phyloP scores from a whole-genome alignment of 2,797 vertebrate species.

The Acipenser transmontanus region DNA sequence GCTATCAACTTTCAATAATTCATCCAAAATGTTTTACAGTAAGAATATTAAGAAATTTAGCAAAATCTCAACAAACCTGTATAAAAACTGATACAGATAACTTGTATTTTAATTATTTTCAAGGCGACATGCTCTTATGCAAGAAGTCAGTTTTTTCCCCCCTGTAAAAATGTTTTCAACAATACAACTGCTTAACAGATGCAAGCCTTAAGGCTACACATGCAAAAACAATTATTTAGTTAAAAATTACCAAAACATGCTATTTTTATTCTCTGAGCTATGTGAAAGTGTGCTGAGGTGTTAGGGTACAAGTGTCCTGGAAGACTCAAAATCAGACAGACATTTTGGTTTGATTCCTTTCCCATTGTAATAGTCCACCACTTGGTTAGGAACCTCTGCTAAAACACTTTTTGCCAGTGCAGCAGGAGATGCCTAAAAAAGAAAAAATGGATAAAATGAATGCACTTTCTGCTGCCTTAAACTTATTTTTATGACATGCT shows the following conservation, averaged over 20 bases:
- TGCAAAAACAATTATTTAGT: constrained; percentile 70
- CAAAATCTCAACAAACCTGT: constrained; percentile 91
- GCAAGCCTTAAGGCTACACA: constrained; percentile 67
- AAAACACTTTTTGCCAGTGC: constrained; percentile 95
- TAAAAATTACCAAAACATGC: constrained; percentile 69
- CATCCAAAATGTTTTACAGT: constrained; percentile 87
- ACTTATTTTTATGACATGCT: neutral
- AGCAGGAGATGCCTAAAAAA: constrained; percentile 85
- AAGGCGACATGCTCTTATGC: constrained; percentile 77
- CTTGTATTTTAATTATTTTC: constrained; percentile 48
- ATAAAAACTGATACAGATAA: constrained; percentile 82
- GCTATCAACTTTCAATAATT: constrained; percentile 58
- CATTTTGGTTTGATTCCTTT: constrained; percentile 97
- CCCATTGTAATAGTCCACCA: constrained; percentile 98
- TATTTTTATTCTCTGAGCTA: constrained; percentile 49
- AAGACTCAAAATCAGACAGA: constrained; percentile 89
- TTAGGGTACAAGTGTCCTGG: constrained; percentile 90
- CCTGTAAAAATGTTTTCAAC: constrained; percentile 62
- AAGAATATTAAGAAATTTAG: constrained; percentile 97
- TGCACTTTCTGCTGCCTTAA: neutral
- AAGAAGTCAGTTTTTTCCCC: constrained; percentile 53
- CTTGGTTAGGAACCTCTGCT: constrained; percentile 98
- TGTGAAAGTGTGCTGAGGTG: constrained; percentile 47
- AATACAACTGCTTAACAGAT: constrained; percentile 59
- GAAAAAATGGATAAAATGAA: constrained; percentile 7